Evolutionary conservation across 2,113 vertebrate genomes (phyloP), one percentile per base, ranked within the genome.

Genomic region (Polypterus bichir): DNA sequence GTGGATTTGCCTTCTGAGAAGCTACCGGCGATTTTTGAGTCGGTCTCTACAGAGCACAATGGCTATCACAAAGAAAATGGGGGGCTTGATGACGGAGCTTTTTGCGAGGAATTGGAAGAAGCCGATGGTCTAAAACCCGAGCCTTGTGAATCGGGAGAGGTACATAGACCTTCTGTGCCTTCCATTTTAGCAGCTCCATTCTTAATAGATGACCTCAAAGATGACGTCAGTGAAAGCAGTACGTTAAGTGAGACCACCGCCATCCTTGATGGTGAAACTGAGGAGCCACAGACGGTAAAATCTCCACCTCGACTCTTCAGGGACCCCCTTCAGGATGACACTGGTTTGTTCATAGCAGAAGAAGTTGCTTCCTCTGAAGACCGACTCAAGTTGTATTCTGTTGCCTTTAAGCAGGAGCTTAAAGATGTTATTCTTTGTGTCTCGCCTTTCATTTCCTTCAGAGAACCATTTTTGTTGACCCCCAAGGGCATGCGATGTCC

Each of bases 261-360:
- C n/a, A 71, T 2, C 55, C 64, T 5, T 62, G 66, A 64, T 79
- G 63, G 63, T 47, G 73, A 72, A 52, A 5, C 52, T 4, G 77
- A 77, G 63, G 84, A 86, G 6, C 76, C 77, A 1, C 84, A 81
- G 3, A 77, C 79, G 4, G 73, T 86, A 1, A 87, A 83, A 66
- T 74, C 74, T 27, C 85, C 88, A 4, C 86, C 85, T 60, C 81
- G 81, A 69, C 73, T 89, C 52, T 98, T 98, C 62, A 77, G 92
- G 66, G 96, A 98, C 77, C 96, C 96, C 5, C 78, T 98, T 1
- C 96, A 98, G 77, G 96, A 98, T 61, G 96, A 98, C 71, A 95
- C 88, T 0, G 94, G 91, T 8, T 72, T 94, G 67, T 98, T 93
- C 47, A 77, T 96, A 51, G 79, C 86, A 0, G 94, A 98, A 79